Base-by-base conservation (phyloP, 1,140 invertebrate species). In the Drosophila lacteicornis region DNA sequence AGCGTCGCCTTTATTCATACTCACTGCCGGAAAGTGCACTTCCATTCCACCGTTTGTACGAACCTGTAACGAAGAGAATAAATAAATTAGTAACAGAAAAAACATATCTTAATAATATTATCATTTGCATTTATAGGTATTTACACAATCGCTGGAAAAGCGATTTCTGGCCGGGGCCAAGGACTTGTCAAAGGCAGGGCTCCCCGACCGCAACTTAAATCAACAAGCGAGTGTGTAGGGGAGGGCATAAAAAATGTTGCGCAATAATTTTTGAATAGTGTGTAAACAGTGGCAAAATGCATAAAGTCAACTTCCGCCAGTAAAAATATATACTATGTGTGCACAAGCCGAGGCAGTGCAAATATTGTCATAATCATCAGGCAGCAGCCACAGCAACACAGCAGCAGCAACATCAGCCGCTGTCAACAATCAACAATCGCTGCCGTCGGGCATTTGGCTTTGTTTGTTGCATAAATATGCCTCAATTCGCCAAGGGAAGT, bases 361-460 rank as follows among this genome's bases (percentile, higher is more conserved):
- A 87, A 87, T 87, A 88, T 87, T 87, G 83, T 87, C 84, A 88
- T 88, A 87, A 88, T 87, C 84, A 88, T 87, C 84, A 86, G 63
- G 63, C 80, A 68, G 76, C 74, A 80, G 36, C 61, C 17, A 22
- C 51, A 63, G 19, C 59, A 42, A 7, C 15, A 9, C 15, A 30
- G 25, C 22, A 25, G 7, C n/a, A 17, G 17, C 25, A 51, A n/a
- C 50, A 33, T 17, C 17, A 36, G 19, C 33, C 17, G 51, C 33
- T 36, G 33, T 33, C 55, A 43, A 42, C 62, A 38, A 58, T 43
- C 75, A 65, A 60, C 71, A 63, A 63, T 47, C 59, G 38, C 45
- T 55, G 75, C 75, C 65, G 46, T 51, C 55, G 71, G 81, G 79
- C 75, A 90, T 73, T 73, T 60, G 69, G 53, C 68, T 50, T 73